Evolutionary conservation across 2,888 invertebrate genomes (phyloP).

Genomic region (Argyresthia albistria): DNA sequence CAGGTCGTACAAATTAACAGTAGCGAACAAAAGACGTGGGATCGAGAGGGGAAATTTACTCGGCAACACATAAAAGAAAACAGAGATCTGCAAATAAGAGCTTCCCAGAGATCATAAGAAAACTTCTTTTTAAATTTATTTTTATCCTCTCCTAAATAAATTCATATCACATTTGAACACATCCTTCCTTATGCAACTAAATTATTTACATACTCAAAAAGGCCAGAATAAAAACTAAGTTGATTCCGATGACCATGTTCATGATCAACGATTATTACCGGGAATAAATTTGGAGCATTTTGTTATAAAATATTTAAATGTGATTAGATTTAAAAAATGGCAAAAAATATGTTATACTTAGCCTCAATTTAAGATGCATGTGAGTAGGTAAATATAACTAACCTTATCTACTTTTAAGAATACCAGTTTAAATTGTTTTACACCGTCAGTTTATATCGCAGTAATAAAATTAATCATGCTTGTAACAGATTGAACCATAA

Average conservation of each 20-base stretch:
- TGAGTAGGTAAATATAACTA: slow-evolving; percentile 18
- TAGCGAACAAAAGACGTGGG: no score
- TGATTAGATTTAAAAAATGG: not conserved
- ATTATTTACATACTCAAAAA: not conserved
- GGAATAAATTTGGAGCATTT: no score
- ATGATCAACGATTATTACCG: no score
- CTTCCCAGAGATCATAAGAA: slow-evolving; percentile 70
- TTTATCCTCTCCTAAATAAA: slow-evolving; percentile 50
- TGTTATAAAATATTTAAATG: no score
- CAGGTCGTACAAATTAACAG: no score
- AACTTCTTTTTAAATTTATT: slow-evolving; percentile 45
- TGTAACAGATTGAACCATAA: slow-evolving; percentile 13
- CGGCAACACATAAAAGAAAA: slow-evolving; percentile 16
- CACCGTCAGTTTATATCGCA: not conserved
- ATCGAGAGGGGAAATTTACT: no score
- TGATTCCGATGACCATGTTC: no score
- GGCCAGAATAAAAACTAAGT: not conserved
- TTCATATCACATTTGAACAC: slow-evolving; percentile 71
- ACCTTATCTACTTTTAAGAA: slow-evolving; percentile 1
- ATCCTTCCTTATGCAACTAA: slow-evolving; percentile 33
- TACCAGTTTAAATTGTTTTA: no score
- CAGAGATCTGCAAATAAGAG: slow-evolving; percentile 52
- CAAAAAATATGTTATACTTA: not conserved
- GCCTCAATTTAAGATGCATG: not conserved
- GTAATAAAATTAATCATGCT: not conserved